Conservation (phyloP, 2,888 invertebrate species). For the Stegophylla sp. region DNA sequence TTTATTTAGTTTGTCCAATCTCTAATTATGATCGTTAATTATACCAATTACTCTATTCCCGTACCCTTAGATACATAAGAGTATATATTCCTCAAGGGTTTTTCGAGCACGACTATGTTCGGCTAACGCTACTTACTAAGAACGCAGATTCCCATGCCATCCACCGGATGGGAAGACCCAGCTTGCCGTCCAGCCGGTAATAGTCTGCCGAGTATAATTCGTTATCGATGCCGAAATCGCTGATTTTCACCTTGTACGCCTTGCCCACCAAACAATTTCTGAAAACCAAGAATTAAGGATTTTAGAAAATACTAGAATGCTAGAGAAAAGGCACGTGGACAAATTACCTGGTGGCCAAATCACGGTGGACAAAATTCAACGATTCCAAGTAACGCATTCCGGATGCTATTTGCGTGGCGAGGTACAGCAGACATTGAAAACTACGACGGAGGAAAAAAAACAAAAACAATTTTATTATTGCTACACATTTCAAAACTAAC, state of each 20-base stretch:
- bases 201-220: conserved; percentile 82
- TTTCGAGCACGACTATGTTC: too few relatives aligned
- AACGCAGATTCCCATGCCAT: conserved; percentile 88
- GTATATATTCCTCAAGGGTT: too few relatives aligned
- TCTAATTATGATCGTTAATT: too few relatives aligned
- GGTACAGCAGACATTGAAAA: conserved; percentile 78
- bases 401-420: conserved; percentile 84
- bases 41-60: too few relatives aligned
- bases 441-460: conserved; percentile 64
- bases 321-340: background rate
- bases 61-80: too few relatives aligned
- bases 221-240: conserved; percentile 85
- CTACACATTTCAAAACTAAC: too few relatives aligned
- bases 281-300: conserved; percentile 25
- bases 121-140: conserved; percentile 68
- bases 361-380: conserved; percentile 88
- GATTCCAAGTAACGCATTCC: conserved; percentile 90
- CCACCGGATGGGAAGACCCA: conserved; percentile 85
- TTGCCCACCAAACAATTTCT: conserved; percentile 87
- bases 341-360: conserved; percentile 79
- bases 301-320: background rate
- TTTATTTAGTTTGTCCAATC: too few relatives aligned
- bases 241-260: conserved; percentile 81
- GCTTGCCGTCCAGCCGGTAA: conserved; percentile 79
- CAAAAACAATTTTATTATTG: too few relatives aligned